Evolutionary conservation across 2,888 invertebrate species (phyloP), one percentile per base, ranked within the genome.

Genomic region (Xestia ashworthii): DNA sequence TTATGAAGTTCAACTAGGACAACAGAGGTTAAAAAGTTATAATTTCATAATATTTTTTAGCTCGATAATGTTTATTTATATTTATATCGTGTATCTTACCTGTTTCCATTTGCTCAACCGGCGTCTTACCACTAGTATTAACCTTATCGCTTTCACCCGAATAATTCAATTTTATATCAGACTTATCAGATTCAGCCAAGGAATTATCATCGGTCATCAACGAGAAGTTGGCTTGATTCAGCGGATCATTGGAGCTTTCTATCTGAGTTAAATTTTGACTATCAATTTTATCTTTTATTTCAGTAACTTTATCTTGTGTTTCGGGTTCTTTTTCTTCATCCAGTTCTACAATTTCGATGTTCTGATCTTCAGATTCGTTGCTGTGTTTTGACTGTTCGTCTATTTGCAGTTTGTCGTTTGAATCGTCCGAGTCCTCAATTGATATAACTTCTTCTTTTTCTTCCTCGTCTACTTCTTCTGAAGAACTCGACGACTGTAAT

Each of bases 121-220:
- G 71, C 48, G 81, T 83, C 48, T 85, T 80, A 48, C 74, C 81
- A 32, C 77, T 86, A 69, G 79, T 85, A 66, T 73, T 74, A 55
- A 11, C 68, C 16, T 83, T 85, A 70, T 90, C 88, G 70, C 89
- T 91, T 41, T 93, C 94, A 82, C 92, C 93, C 2, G 95, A 94
- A 90, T 94, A 95, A 82, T 94, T 93, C 0, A 96, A 90, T 76
- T 90, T 89, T 3, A 93, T 74, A 79, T 92, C 91, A 2, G 93
- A 92, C 32, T 92, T 89, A 76, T 95, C 94, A 1, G 94, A 92
- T 32, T 90, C 91, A 4, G 77, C 66, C 5, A 87, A 83, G 2
- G 96, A 96, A 82, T 94, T 94, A 87, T 96, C 96, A 83, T 96
- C 96, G 50, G 96, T 96, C 55, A 96, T 85, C 60, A 96, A 84